These are phyloP conservation scores for Oryzaephilus surinamensis DNA, from an alignment of 1,140 invertebrate species.

Conservation along the genomic window DNA sequence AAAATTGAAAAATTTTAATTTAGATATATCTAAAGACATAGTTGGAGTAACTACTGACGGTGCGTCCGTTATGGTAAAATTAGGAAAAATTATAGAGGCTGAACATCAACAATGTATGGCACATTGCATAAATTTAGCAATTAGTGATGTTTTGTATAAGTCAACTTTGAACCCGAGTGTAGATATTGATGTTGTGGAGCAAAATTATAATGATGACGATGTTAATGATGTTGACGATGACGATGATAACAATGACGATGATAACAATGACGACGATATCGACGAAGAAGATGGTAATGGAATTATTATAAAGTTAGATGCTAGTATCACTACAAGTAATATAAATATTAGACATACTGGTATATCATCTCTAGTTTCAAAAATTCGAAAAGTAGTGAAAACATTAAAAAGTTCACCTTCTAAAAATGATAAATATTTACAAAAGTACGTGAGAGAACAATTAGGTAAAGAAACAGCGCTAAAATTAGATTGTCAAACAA, in stretches of 20 bases:
- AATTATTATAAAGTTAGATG: slow-evolving; percentile 19
- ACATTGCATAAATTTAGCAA: slow-evolving; percentile 15
- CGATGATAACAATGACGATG: slow-evolving; percentile 8
- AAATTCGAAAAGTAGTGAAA: slow-evolving; percentile 11
- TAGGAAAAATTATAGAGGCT: slow-evolving; percentile 9
- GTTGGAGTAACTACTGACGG: slow-evolving; percentile 7
- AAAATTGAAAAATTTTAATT: slow-evolving; percentile 11
- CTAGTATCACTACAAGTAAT: slow-evolving; percentile 18
- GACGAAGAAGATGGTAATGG: slow-evolving; percentile 17
- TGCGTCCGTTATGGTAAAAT: slow-evolving; percentile 9
- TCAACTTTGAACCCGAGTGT: slow-evolving; percentile 14
- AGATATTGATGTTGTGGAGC: slow-evolving; percentile 13
- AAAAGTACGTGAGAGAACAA: slow-evolving; percentile 8
- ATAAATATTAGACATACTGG: slow-evolving; percentile 16
- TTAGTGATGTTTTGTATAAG: slow-evolving; percentile 17
- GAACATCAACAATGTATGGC: slow-evolving; percentile 14
- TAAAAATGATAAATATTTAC: slow-evolving; percentile 14
- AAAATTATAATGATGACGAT: slow-evolving; percentile 16
- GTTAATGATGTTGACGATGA: slow-evolving; percentile 12
- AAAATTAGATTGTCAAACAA: slow-evolving; percentile 8
- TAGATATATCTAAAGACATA: slow-evolving; percentile 10
- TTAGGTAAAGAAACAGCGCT: slow-evolving; percentile 9
- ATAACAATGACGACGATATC: slow-evolving; percentile 13
- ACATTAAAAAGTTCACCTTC: slow-evolving; percentile 12
- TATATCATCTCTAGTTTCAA: slow-evolving; percentile 14